These are phyloP conservation scores for Triplophysa yarkandensis DNA, from an alignment of 2,797 vertebrate genomes.

Conservation along the genomic window DNA sequence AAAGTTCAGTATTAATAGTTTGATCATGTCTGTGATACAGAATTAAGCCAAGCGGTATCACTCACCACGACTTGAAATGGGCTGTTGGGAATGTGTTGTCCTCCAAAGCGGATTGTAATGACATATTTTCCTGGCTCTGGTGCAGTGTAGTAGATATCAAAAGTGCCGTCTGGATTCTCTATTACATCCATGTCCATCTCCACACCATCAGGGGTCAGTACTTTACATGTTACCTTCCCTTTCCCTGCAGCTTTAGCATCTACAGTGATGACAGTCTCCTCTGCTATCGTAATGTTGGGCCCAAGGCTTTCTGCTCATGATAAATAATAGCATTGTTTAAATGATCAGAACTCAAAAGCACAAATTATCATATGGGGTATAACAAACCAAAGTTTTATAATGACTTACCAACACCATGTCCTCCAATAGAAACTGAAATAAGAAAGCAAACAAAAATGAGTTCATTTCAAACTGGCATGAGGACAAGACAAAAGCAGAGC, in stretches of 20 bases:
- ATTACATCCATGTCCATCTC: conserved; percentile 95
- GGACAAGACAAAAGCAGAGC: not conserved
- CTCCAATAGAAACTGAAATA: conserved; percentile 89
- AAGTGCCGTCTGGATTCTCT: conserved; percentile 94
- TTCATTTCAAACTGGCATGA: not conserved
- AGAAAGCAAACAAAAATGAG: conserved; percentile 32
- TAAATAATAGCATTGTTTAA: conserved; percentile 52
- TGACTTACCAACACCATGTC: conserved; percentile 86
- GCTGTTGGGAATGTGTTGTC: conserved; percentile 94
- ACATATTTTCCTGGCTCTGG: conserved; percentile 94
- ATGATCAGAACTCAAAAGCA: not conserved
- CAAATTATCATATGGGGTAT: not conserved
- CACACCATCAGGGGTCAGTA: conserved; percentile 89
- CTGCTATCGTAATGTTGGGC: conserved; percentile 88
- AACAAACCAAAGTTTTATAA: not conserved
- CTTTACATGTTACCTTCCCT: conserved; percentile 96
- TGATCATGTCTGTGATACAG: not conserved
- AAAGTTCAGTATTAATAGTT: not conserved
- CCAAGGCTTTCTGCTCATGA: conserved; percentile 80
- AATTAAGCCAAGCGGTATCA: not conserved
- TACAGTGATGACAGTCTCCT: conserved; percentile 95
- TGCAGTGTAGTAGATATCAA: conserved; percentile 97
- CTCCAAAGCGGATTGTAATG: conserved; percentile 95
- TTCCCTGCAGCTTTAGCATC: conserved; percentile 95
- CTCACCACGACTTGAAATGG: conserved; percentile 94